Conservation (phyloP, 2,797 vertebrate genomes). For the Decapterus maruadsi region DNA sequence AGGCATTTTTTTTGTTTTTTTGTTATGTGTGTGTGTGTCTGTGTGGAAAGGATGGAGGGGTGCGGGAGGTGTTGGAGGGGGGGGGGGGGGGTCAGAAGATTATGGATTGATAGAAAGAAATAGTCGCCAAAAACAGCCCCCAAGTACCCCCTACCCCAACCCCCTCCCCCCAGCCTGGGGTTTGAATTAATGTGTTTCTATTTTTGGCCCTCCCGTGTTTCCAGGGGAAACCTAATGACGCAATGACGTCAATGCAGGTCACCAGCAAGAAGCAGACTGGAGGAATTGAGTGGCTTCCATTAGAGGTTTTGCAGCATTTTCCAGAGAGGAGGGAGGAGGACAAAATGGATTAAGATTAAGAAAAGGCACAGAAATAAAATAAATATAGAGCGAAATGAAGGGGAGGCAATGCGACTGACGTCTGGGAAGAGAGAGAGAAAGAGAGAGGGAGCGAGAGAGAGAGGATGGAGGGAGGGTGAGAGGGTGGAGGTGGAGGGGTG, state of each 20-base stretch:
- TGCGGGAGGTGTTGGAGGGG: neutral
- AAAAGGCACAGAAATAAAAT: conserved; percentile 70
- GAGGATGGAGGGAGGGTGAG: conserved; percentile 51
- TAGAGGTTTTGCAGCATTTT: conserved; percentile 89
- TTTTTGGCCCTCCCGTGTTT: conserved; percentile 95
- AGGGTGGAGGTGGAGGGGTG: conserved; percentile 47
- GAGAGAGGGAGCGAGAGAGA: conserved; percentile 36
- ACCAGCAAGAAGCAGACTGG: conserved; percentile 91
- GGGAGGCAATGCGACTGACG: conserved; percentile 74
- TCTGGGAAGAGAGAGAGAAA: conserved; percentile 58
- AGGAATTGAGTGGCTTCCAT: conserved; percentile 92
- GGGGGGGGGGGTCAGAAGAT: conserved; percentile 71
- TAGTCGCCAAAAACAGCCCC: conserved; percentile 83
- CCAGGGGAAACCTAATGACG: conserved; percentile 98
- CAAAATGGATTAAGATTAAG: conserved; percentile 82
- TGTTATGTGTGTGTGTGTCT: conserved; percentile 22
- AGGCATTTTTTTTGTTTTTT: neutral
- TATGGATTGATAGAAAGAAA: conserved; percentile 89
- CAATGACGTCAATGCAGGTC: conserved; percentile 99
- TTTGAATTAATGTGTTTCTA: conserved; percentile 95
- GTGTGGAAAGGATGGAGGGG: conserved; percentile 6
- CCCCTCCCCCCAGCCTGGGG: conserved; percentile 84
- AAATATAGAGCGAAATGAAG: conserved; percentile 59
- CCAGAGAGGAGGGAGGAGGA: conserved; percentile 80
- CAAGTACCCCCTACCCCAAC: conserved; percentile 72